Conservation (phyloP, 2,888 invertebrate species). For the Brachycybe producta region DNA sequence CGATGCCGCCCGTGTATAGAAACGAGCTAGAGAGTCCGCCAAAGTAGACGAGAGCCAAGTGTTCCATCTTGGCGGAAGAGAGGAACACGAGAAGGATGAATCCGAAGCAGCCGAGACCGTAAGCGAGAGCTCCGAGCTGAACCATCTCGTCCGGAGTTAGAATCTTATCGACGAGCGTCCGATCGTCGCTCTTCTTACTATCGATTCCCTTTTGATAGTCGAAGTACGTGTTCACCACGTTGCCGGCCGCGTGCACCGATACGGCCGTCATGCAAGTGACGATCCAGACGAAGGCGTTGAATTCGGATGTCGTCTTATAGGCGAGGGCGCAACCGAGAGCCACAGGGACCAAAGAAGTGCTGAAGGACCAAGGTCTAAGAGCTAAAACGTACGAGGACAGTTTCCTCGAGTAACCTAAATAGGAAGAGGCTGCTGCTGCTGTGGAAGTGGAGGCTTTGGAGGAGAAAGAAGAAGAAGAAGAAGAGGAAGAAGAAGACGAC, state of each 20-base stretch:
- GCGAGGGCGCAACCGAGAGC: constrained; percentile 77
- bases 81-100: constrained; percentile 61
- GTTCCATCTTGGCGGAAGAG: constrained; percentile 87
- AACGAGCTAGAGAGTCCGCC: constrained; percentile 90
- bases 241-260: constrained; percentile 89
- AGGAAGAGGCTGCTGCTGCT: background rate
- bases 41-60: constrained; percentile 84
- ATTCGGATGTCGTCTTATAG: constrained; percentile 55
- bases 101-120: constrained; percentile 70
- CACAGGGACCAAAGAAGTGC: constrained; percentile 81
- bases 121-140: constrained; percentile 74
- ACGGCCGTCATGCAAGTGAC: constrained; percentile 74
- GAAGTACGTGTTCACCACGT: constrained; percentile 91
- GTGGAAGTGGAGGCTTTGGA: background rate
- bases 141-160: constrained; percentile 70
- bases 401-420: constrained; percentile 37
- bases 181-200: constrained; percentile 74
- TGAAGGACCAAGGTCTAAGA: constrained; percentile 83
- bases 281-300: constrained; percentile 63
- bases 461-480: background rate
- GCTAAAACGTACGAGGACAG: constrained; percentile 77
- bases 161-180: constrained; percentile 86
- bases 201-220: constrained; percentile 91
- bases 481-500: background rate
- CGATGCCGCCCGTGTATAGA: constrained; percentile 91